Evolutionary conservation across 2,113 vertebrate genomes (phyloP).

Genomic region (Rattus rattus): DNA sequence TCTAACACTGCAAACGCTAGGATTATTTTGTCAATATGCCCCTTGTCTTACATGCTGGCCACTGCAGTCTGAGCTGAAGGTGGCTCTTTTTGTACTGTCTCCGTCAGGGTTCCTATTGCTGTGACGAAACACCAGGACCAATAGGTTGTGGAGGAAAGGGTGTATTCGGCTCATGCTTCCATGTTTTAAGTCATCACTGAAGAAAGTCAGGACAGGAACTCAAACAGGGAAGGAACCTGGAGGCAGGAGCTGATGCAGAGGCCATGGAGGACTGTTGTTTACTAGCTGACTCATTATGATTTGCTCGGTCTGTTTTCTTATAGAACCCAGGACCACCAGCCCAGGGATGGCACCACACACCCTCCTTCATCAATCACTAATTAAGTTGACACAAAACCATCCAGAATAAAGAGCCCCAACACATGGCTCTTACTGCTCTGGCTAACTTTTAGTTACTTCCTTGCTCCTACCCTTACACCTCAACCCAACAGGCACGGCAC

Average conservation of each 20-base stretch:
- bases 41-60: not conserved
- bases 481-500: not conserved
- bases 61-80: not conserved
- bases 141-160: not conserved
- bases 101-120: not conserved
- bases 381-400: not conserved
- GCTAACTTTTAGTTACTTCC: not conserved
- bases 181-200: too few species aligned
- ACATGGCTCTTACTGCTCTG: not conserved
- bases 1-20: not conserved
- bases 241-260: not conserved
- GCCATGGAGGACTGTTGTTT: not conserved
- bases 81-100: not conserved
- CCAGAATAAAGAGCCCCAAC: not conserved
- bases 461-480: not conserved
- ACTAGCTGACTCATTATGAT: not conserved
- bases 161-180: not conserved
- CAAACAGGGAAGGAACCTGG: not conserved
- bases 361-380: too few species aligned
- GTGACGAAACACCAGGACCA: not conserved
- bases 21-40: not conserved
- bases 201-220: not conserved
- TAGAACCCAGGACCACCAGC: not conserved
- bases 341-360: not conserved
- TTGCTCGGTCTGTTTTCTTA: not conserved